These are phyloP conservation scores for Delichon dasypus DNA, from an alignment of 2,797 vertebrate genomes.

Conservation along the genomic window DNA sequence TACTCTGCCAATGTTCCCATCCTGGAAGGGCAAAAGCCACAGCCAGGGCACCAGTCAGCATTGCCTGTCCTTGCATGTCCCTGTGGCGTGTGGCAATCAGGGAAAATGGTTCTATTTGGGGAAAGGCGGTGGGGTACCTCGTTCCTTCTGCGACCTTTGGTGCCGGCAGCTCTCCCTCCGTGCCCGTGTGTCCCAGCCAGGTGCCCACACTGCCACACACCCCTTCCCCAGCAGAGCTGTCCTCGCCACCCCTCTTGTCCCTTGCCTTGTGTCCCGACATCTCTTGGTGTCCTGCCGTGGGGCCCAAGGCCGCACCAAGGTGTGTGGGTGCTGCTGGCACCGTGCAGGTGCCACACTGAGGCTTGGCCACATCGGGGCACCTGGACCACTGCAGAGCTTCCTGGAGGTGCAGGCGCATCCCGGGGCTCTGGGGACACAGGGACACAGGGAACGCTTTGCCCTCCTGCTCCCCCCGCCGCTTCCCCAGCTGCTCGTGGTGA, in stretches of 20 bases:
- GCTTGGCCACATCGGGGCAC: too few species aligned
- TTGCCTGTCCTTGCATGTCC: neutral
- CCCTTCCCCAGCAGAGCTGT: fast-evolving
- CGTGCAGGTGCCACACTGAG: too few species aligned
- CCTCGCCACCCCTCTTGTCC: neutral
- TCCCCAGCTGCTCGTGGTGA: fast-evolving
- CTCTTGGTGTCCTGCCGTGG: neutral
- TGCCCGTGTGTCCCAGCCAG: neutral
- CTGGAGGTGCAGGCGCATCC: neutral
- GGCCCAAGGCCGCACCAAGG: neutral
- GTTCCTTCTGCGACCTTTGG: neutral
- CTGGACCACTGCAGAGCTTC: too few species aligned
- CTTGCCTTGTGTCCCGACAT: fast-evolving
- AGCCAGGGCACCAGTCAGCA: neutral
- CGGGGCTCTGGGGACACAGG: neutral
- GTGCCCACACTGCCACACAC: fast-evolving
- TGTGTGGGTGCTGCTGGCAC: neutral
- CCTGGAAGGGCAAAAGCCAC: neutral
- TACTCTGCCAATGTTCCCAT: neutral
- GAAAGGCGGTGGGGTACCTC: neutral
- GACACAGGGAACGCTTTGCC: neutral
- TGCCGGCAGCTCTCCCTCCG: neutral
- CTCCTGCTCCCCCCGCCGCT: neutral
- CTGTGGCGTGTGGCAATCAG: neutral
- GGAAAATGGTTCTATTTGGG: neutral